A percentile compares a stretch with the other conserved stretches of the same genome.
phyloP scores from a whole-genome alignment of 1,140 invertebrate species.

The Cydia amplana region DNA sequence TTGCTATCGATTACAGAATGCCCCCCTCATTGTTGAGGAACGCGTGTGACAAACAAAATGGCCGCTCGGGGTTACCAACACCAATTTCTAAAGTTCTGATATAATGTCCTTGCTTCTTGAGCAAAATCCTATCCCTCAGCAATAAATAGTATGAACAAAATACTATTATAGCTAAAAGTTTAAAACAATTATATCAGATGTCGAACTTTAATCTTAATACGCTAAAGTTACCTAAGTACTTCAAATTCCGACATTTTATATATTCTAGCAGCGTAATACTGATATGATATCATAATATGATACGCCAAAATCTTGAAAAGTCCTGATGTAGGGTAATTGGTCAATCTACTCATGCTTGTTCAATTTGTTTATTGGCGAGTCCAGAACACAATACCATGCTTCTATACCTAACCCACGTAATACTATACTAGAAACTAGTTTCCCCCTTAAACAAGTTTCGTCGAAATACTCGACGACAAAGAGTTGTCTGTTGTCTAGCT shows the following conservation, averaged over 20 bases:
- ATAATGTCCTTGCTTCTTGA: no score
- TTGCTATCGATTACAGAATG: slow-evolving; percentile 22
- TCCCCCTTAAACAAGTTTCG: not conserved
- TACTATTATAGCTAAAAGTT: no score
- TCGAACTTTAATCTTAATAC: not conserved
- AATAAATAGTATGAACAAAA: no score
- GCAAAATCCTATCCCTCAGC: not conserved
- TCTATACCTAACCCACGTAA: not conserved
- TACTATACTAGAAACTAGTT: slow-evolving; percentile 7
- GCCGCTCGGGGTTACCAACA: not conserved
- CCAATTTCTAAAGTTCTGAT: not conserved
- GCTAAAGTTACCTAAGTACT: not conserved
- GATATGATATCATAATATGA: no score
- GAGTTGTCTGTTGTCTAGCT: not conserved
- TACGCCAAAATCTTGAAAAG: not conserved
- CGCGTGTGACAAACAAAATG: slow-evolving; percentile 21
- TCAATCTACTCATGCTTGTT: not conserved
- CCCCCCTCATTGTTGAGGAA: slow-evolving; percentile 22
- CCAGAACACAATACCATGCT: slow-evolving; percentile 1
- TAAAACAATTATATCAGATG: not conserved
- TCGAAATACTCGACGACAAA: not conserved
- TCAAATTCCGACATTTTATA: no score
- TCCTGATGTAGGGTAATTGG: not conserved
- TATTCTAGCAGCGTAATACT: not conserved
- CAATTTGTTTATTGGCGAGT: not conserved